Evolutionary conservation across 2,113 vertebrate genomes (phyloP), one percentile per base, ranked within the genome.

Genomic region (Motacilla alba): DNA sequence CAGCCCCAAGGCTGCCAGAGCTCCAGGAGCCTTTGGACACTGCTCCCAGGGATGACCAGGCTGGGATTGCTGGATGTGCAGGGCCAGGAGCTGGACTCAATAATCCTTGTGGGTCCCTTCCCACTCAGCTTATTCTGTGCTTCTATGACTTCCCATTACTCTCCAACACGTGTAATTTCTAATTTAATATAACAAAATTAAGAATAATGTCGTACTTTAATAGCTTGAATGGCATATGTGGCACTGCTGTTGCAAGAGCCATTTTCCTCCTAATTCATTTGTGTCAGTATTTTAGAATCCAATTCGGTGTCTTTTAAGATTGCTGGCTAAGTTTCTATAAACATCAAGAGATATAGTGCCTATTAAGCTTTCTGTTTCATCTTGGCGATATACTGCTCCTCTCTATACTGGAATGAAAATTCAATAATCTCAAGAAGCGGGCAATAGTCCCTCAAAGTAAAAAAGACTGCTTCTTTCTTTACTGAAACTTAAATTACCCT

Each of bases 351-450:
- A 78, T 75, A 75, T 31, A 60, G 94, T 84, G 52, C 52, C 83
- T 77, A 53, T 95, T 94, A 96, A 92, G 82, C 64, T 93, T 95
- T 91, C 90, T 67, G 60, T 95, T 96, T 95, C 79, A 94, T 96
- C 88, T 92, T 41, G 88, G 82, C 4, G 1, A 92, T 90, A 74
- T 64, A 88, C 55, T 72, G 79, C 85, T 83, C 70, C 90, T 76
- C 80, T 83, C 56, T 56, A 75, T 4, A 53, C 53, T 83, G 68
- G 76, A 93, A 92, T 92, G 72, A 95, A 91, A 96, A 94, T 49
- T 83, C 90, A 95, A 59, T 93, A 80, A 93, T 93, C 78, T 93
- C 79, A 85, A 96, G 85, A 69, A 96, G 52, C 67, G 86, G 67
- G 75, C 94, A 94, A 52, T 63, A 96, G 60, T 82, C 44, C 72